A percentile compares a stretch with the other conserved stretches of the same genome.
Evolutionary conservation across 2,113 vertebrate genomes (phyloP).

Genomic region (Protobothrops mucrosquamatus): DNA sequence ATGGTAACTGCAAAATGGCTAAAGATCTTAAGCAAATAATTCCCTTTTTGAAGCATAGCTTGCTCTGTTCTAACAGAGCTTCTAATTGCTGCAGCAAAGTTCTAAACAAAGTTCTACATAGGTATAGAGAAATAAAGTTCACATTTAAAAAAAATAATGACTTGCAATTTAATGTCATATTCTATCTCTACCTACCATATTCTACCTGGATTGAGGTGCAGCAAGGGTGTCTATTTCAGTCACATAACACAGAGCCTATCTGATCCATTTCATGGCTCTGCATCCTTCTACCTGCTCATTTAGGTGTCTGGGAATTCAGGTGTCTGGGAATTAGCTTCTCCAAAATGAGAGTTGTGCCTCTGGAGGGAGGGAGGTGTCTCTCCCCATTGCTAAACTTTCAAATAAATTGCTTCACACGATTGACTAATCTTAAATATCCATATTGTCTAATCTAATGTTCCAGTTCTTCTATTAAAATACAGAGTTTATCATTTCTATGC

Average conservation of each 20-base stretch:
- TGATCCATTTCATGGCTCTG: background rate
- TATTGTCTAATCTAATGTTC: background rate
- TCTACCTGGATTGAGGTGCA: background rate
- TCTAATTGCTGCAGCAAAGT: background rate
- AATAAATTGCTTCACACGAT: background rate
- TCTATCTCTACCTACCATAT: background rate
- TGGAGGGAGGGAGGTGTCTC: background rate
- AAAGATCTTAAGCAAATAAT: background rate
- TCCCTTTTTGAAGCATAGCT: background rate
- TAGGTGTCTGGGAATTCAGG: background rate
- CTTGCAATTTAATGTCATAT: background rate
- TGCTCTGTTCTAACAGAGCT: background rate
- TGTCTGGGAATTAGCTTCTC: background rate
- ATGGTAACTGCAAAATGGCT: background rate
- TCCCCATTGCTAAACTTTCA: background rate
- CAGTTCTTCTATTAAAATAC: background rate
- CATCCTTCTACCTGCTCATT: background rate
- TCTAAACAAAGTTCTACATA: background rate
- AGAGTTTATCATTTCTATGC: background rate
- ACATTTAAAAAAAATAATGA: background rate
- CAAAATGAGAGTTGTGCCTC: background rate
- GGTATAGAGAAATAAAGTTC: background rate
- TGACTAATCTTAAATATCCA: background rate
- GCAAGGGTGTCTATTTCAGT: background rate
- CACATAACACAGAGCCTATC: background rate